Evolutionary conservation across 2,888 invertebrate species (phyloP), one percentile per base, ranked within the genome.

Genomic region (Epinotia demarniana): DNA sequence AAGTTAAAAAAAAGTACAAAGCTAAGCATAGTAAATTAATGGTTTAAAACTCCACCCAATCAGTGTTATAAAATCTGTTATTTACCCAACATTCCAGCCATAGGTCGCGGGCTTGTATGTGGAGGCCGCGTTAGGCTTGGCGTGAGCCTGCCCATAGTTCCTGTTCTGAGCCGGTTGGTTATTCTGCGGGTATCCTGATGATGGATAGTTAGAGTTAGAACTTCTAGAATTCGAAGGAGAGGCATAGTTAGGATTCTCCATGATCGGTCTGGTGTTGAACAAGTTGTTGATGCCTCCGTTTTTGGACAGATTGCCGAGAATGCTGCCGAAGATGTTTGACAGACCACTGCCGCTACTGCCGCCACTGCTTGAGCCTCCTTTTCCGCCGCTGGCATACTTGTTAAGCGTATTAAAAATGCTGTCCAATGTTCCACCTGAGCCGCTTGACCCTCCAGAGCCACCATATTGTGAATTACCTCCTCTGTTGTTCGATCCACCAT

Each of bases 71-170:
- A 78, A 67, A 75, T 78, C 66, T 77, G 69, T 79, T 84, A 89
- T 88, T 94, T 94, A 94, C 94, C 94, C 92, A 88, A 92, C 84
- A 77, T 89, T 92, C 94, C 94, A 94, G 79, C 94, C 94, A 81
- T 93, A 94, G 70, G 86, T 84, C 77, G 86, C 87, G 27, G 94
- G 93, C 80, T 85, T 90, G 82, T 86, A 84, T 16, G 92, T 90
- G 43, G 89, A 83, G 62, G 90, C 91, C 61, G 81, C 84, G 77
- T 79, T 90, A 78, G 83, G 89, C 43, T 80, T 86, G 27, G 87
- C 86, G 80, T 90, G 82, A 77, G 78, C 87, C 79, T 90, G 89
- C 23, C 87, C 91, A 79, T 93, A 90, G 78, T 90, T 91, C 83
- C 81, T 91, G 83, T 85, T 91, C 82, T 90, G 91, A 77, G 82